Evolutionary conservation across 2,797 vertebrate species (phyloP), one percentile per base, ranked within the genome.

Genomic region (Tamandua tetradactyla): DNA sequence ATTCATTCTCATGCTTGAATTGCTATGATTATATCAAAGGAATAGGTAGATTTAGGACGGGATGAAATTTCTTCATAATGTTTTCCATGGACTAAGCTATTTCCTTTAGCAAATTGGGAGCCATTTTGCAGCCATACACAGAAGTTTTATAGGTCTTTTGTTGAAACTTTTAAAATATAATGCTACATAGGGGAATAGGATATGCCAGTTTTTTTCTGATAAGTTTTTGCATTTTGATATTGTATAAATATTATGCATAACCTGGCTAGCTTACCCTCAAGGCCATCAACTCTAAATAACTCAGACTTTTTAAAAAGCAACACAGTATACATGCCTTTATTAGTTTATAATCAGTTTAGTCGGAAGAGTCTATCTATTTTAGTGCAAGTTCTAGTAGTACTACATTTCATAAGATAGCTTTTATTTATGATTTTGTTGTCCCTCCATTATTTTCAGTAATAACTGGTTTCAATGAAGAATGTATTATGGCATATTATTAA

Each of bases 51-150:
- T 96, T 96, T 96, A 79, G 20, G 79, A n/a, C 64, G 68, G 80
- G 95, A 94, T 90, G 72, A 95, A 96, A 97, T 97, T 94, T 96
- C 93, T 95, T 94, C 96, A 69, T 97, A 97, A 96, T 92, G 91
- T 95, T 96, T 97, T 97, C 89, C 78, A 96, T 69, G 44, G 89
- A 93, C 78, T 84, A 52, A 92, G 91, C 61, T 95, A 93, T 97
- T 97, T 96, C 89, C 93, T 94, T 92, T 94, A 96, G 97, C 96
- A 96, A 93, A n/a, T 66, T 87, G 93, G 84, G 95, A 96, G 64
- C 64, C 85, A 94, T 97, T 95, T 95, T 59, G 40, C 14, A 93
- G 94, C 91, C 93, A 95, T 84, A 97, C 76, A 93, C 14, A 91
- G 80, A 96, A 93, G 78, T 81, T 96, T 97, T 96, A 97, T 91